Evolutionary conservation across 2,888 invertebrate genomes (phyloP).

Genomic region (Acanthacorydalis orientalis): DNA sequence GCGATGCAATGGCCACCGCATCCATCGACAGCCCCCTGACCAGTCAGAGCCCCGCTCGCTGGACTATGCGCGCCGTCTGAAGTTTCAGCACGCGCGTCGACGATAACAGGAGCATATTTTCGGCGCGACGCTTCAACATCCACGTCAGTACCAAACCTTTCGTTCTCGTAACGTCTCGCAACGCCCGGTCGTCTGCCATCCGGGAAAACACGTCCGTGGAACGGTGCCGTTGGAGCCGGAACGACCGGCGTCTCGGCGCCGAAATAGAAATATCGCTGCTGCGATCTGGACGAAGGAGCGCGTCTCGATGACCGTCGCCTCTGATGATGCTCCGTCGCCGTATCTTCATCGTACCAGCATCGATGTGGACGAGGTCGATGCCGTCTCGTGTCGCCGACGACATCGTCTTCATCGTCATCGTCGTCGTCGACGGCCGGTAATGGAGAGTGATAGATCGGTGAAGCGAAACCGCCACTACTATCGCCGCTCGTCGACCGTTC

Average conservation of each 20-base stretch:
- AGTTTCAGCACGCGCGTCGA: neutral
- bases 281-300: neutral
- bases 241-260: neutral
- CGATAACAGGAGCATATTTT: neutral
- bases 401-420: neutral
- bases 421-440: constrained; percentile 23
- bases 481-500: neutral
- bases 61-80: constrained; percentile 23
- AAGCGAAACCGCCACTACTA: constrained; percentile 24
- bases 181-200: neutral
- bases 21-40: constrained; percentile 40
- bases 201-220: neutral
- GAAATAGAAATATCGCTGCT: neutral
- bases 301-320: neutral
- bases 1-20: constrained; percentile 53
- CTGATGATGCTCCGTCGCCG: constrained; percentile 4
- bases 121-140: neutral
- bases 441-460: constrained; percentile 33
- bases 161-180: neutral
- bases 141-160: neutral
- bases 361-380: neutral
- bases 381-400: neutral
- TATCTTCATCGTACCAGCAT: neutral
- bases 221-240: neutral
- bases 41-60: constrained; percentile 19